Percentiles rank a stretch among this genome's conserved stretches.
phyloP scores from a whole-genome alignment of 2,797 vertebrate genomes.

The Euthynnus affinis region DNA sequence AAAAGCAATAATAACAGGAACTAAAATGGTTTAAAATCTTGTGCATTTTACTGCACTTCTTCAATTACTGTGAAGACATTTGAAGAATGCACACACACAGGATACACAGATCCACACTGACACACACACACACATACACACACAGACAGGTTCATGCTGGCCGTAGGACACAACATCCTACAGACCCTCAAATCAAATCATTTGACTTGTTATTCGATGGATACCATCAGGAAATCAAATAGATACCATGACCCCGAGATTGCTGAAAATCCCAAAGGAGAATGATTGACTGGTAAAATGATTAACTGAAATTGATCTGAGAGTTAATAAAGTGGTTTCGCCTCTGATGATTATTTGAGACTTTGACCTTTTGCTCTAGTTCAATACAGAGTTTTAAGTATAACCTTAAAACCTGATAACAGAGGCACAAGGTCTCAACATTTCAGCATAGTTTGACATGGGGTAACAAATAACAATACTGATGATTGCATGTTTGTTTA shows the following conservation, averaged over 20 bases:
- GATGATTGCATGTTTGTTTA: constrained; percentile 30
- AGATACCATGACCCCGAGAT: constrained; percentile 11
- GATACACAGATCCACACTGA: constrained; percentile 18
- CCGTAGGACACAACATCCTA: constrained; percentile 30
- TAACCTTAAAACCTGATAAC: constrained; percentile 42
- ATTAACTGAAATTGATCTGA: constrained; percentile 59
- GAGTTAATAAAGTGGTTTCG: constrained; percentile 47
- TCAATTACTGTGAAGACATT: too few species aligned
- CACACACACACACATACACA: constrained; percentile 15
- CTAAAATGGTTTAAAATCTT: too few species aligned
- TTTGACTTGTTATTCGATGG: constrained; percentile 44
- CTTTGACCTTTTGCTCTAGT: constrained; percentile 48
- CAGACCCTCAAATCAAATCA: constrained; percentile 39
- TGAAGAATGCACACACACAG: background rate
- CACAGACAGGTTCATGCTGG: background rate
- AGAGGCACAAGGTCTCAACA: constrained; percentile 20
- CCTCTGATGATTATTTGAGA: constrained; percentile 53
- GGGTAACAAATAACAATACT: constrained; percentile 22
- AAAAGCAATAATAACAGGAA: background rate
- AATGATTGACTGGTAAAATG: constrained; percentile 54
- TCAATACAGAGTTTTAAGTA: constrained; percentile 32
- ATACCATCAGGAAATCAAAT: constrained; percentile 28
- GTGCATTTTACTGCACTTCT: too few species aligned
- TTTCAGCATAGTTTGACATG: constrained; percentile 13
- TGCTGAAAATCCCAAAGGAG: constrained; percentile 25